Conservation (phyloP, 2,797 vertebrate genomes). For the Pangasius djambal region DNA sequence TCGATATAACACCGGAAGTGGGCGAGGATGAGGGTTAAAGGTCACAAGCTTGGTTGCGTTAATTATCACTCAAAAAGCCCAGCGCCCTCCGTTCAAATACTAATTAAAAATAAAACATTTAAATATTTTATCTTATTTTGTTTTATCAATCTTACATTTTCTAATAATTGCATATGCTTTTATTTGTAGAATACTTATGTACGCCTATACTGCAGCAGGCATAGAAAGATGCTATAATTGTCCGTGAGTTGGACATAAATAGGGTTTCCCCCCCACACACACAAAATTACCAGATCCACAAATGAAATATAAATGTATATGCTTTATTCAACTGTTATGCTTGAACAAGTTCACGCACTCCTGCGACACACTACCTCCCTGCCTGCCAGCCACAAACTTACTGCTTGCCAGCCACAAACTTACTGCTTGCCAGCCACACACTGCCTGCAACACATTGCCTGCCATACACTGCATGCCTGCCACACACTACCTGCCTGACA, state of each 20-base stretch:
- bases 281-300: neutral
- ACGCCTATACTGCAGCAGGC: neutral
- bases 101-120: neutral
- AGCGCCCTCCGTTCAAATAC: neutral
- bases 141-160: neutral
- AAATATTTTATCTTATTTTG: neutral
- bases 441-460: no score
- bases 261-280: neutral
- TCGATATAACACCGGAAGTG: conserved; percentile 49
- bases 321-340: neutral
- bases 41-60: neutral
- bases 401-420: neutral
- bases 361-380: neutral
- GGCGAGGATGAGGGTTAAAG: conserved; percentile 19
- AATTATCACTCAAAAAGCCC: neutral
- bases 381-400: no score
- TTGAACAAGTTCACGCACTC: neutral
- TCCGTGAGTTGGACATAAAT: neutral
- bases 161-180: neutral
- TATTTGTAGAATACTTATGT: neutral
- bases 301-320: neutral
- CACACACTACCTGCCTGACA: no score
- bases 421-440: no score
- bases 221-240: neutral
- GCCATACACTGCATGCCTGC: neutral